These are phyloP conservation scores for Beris morrisii DNA, from an alignment of 2,888 invertebrate species.

Conservation along the genomic window DNA sequence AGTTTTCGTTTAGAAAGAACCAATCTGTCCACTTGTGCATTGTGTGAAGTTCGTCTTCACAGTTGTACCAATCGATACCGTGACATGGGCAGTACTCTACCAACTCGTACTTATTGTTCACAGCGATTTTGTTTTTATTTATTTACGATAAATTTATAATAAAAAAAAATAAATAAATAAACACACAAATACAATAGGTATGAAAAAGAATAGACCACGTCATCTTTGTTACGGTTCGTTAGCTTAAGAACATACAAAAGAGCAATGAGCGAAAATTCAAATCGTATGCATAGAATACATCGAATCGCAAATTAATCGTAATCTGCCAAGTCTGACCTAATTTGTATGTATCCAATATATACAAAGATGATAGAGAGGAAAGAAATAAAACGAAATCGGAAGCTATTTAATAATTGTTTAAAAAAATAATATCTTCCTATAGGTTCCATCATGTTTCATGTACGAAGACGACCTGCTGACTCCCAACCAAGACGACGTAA, in stretches of 20 bases:
- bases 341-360: too few species aligned
- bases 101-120: neutral
- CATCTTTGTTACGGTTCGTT: conserved; percentile 34
- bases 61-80: neutral
- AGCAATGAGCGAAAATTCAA: conserved; percentile 11
- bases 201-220: conserved; percentile 14
- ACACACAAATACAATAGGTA: conserved; percentile 13
- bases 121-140: neutral
- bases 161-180: conserved; percentile 8
- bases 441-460: conserved; percentile 98
- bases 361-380: too few species aligned
- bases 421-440: conserved; percentile 42
- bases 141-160: conserved; percentile 4
- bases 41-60: too few species aligned
- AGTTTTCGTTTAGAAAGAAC: conserved; percentile 3
- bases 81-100: neutral
- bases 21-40: conserved; percentile 4
- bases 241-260: conserved; percentile 30
- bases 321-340: too few species aligned
- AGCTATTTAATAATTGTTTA: too few species aligned
- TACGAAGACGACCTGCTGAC: conserved; percentile 88
- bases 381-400: too few species aligned
- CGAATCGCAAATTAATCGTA: too few species aligned
- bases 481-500: conserved; percentile 86
- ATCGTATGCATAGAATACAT: neutral